These are phyloP conservation scores for Salticus scenicus DNA, from an alignment of 2,888 invertebrate species.

Conservation along the genomic window DNA sequence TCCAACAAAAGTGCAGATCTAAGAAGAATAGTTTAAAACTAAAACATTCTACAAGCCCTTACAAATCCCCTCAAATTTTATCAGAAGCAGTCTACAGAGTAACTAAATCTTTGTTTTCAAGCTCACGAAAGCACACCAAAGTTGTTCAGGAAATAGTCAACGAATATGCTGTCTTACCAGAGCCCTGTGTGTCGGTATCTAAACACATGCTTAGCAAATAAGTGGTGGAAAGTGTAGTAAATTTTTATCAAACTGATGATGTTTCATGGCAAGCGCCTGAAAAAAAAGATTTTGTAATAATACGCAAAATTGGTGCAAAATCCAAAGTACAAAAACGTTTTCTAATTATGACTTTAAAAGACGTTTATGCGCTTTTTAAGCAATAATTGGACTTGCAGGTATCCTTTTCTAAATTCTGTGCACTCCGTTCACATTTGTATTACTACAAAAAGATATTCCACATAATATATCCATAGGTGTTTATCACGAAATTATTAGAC, in stretches of 20 bases:
- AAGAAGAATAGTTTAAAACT: neutral
- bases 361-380: neutral
- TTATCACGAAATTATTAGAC: neutral
- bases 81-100: constrained; percentile 1
- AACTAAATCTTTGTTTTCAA: constrained; percentile 8
- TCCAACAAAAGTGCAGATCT: neutral
- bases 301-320: neutral
- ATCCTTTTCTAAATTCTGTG: neutral
- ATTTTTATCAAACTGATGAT: constrained; percentile 2
- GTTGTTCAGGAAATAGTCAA: constrained; percentile 5
- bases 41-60: neutral
- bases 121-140: neutral
- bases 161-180: neutral
- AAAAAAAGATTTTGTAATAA: neutral
- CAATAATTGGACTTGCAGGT: neutral
- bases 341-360: neutral
- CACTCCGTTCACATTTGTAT: neutral
- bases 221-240: neutral
- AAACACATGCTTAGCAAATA: neutral
- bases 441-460: neutral
- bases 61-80: neutral
- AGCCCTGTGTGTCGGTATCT: neutral
- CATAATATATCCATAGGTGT: neutral
- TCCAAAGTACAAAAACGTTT: constrained; percentile 7
- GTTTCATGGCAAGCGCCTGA: neutral